phyloP scores from a whole-genome alignment of 2,888 invertebrate species.

The Cerastoderma edule region DNA sequence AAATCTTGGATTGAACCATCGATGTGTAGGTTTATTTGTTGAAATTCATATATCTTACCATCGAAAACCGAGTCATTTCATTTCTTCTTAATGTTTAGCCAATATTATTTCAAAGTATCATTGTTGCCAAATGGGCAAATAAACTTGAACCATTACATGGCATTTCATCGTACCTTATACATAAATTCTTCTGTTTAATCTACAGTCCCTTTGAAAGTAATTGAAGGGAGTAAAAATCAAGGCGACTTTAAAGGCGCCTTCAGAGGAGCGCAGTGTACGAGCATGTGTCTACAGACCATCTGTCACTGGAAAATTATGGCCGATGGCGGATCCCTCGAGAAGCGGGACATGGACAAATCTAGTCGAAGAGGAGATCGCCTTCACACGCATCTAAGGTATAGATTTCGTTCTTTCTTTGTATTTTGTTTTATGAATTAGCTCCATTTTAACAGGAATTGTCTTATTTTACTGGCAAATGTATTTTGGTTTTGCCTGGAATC shows the following conservation, averaged over 20 bases:
- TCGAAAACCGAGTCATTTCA: too few relatives aligned
- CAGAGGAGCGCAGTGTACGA: conserved; percentile 4
- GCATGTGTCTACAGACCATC: neutral
- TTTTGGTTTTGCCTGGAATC: too few relatives aligned
- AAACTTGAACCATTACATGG: too few relatives aligned
- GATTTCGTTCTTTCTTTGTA: conserved; percentile 10
- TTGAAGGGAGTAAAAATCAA: neutral
- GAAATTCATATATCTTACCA: too few relatives aligned
- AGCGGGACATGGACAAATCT: neutral
- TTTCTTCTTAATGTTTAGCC: too few relatives aligned
- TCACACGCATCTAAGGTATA: conserved; percentile 1
- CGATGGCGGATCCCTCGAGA: neutral
- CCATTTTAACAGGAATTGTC: neutral
- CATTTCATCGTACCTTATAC: too few relatives aligned
- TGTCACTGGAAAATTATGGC: neutral
- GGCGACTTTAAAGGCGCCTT: neutral
- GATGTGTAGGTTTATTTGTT: too few relatives aligned
- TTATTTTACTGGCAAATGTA: neutral
- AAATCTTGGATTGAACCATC: too few relatives aligned
- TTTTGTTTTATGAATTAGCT: conserved; percentile 5
- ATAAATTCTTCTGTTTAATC: too few relatives aligned
- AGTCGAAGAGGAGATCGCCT: neutral
- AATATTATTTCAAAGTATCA: too few relatives aligned
- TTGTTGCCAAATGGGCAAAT: too few relatives aligned
- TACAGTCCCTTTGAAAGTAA: neutral